These are phyloP conservation scores for Calameuta filiformis DNA, from an alignment of 2,888 invertebrate genomes.

Conservation along the genomic window DNA sequence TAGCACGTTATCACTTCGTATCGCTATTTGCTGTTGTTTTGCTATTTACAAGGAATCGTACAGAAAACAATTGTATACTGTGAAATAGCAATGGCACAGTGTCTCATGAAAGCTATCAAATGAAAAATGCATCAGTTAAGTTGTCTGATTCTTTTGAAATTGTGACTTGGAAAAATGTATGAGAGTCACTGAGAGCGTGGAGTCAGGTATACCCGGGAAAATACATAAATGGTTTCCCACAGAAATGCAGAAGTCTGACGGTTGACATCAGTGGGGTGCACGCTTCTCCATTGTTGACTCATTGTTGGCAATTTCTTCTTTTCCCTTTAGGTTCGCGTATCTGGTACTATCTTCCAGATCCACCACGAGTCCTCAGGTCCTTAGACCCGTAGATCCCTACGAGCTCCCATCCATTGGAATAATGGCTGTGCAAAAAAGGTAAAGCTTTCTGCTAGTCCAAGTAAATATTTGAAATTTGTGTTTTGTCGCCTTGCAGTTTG, in stretches of 20 bases:
- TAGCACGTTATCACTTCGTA: too few relatives aligned
- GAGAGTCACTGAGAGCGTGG: slow-evolving; percentile 32
- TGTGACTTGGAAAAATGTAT: slow-evolving; percentile 10
- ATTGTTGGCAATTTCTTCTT: slow-evolving; percentile 58
- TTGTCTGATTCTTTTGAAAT: background rate
- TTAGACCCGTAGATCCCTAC: background rate
- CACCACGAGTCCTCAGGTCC: background rate
- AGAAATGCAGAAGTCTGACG: slow-evolving; percentile 39
- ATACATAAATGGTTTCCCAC: slow-evolving; percentile 51
- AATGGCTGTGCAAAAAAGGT: background rate
- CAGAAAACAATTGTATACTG: background rate
- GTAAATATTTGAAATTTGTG: background rate
- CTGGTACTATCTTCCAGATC: background rate
- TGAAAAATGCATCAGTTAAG: background rate
- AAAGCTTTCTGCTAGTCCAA: background rate
- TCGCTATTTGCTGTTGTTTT: too few relatives aligned
- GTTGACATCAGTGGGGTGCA: slow-evolving; percentile 42
- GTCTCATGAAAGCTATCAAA: background rate
- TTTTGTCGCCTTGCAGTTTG: background rate
- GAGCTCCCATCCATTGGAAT: background rate
- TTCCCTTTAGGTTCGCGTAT: slow-evolving; percentile 17
- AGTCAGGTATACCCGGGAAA: slow-evolving; percentile 51
- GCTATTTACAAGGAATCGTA: too few relatives aligned
- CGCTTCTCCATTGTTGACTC: slow-evolving; percentile 52
- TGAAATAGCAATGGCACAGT: background rate